Conservation (phyloP, 2,113 vertebrate genomes). For the Nothocercus julius region DNA sequence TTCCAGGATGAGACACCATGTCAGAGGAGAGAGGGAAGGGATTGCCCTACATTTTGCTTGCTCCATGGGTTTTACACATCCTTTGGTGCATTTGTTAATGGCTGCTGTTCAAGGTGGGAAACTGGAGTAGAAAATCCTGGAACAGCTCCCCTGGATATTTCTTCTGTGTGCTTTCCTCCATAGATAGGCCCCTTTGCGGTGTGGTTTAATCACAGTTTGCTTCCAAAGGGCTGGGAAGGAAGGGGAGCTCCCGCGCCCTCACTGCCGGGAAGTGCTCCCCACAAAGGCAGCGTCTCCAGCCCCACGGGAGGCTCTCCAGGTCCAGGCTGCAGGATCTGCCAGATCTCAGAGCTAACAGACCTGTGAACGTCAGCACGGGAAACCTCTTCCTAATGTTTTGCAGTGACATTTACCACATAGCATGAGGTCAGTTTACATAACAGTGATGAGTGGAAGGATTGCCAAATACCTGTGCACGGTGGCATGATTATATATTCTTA, state of each 20-base stretch:
- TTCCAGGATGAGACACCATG: neutral
- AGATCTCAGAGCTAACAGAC: neutral
- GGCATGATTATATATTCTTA: neutral
- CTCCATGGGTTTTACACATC: neutral
- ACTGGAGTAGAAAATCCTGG: neutral
- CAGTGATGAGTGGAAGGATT: neutral
- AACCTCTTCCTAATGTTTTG: accelerated
- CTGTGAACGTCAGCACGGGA: neutral
- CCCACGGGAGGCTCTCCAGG: accelerated
- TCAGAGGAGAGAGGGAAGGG: neutral
- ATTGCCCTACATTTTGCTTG: neutral
- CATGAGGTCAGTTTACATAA: neutral
- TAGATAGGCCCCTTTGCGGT: too few species aligned
- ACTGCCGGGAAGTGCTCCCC: too few species aligned
- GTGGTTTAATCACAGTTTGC: accelerated
- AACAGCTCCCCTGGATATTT: neutral
- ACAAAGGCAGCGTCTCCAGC: neutral
- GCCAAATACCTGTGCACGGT: neutral
- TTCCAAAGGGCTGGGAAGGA: neutral
- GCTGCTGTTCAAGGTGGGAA: neutral
- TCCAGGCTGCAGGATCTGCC: neutral
- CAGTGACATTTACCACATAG: neutral
- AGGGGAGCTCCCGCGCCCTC: accelerated
- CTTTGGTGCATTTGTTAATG: neutral
- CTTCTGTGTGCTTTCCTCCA: neutral